Evolutionary conservation across 2,113 vertebrate species (phyloP), one percentile per base, ranked within the genome.

Genomic region (Thunnus maccoyii): DNA sequence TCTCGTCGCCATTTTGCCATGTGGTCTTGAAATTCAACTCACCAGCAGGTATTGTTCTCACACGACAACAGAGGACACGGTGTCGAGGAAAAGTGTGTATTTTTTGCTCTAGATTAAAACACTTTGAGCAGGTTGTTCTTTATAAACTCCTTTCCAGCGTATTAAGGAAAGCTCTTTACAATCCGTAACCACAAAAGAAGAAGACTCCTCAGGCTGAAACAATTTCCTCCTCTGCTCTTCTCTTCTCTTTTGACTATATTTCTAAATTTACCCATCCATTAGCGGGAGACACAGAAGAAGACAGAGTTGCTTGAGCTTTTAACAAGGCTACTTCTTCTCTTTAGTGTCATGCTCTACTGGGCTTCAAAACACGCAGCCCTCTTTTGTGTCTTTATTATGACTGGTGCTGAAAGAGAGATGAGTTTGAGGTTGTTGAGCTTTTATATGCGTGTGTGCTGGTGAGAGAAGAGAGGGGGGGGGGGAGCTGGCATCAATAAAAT

Each of bases 241-340:
- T 76, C 46, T 54, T 68, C 62, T 85, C 84, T 67, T 89, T 86
- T 88, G 78, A 88, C 84, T 84, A 32, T 83, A 89, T 85, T 89
- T 92, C 92, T 92, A 91, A 92, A 94, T 92, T 82, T 89, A 91
- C 57, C 79, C 88, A 50, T 92, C 92, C 92, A 94, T 92, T 94
- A 94, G 91, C 20, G 50, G 74, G 83, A 83, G 85, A 85, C 83
- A 73, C 78, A 84, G 83, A 65, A 80, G 75, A 86, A 76, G 85
- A 87, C 70, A 72, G 82, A 85, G 82, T 73, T 84, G 84, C 86
- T 71, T 1, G 18, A 75, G 92, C 90, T 91, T 90, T 91, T 91
- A 92, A 91, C 88, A 84, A 91, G 90, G 66, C 85, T 73, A 30
- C 91, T 88, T 78, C 82, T 86, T 82, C 84, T 81, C 80, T 72